These are phyloP conservation scores for Hipposideros armiger DNA, from an alignment of 2,113 vertebrate genomes.

Conservation along the genomic window DNA sequence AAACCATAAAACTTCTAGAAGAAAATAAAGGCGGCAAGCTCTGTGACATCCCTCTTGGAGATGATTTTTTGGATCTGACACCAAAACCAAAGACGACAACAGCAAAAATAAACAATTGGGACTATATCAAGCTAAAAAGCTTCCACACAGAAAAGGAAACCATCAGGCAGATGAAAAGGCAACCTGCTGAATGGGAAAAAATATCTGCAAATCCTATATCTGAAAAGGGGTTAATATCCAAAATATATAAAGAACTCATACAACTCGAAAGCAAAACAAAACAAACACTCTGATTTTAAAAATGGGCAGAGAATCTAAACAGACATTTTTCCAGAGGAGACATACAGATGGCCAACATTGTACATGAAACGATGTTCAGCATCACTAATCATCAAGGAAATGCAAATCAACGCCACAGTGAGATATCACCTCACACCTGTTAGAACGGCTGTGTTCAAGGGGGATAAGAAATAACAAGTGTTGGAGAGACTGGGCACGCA, in stretches of 20 bases:
- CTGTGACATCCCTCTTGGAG: background rate
- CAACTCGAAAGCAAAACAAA: background rate
- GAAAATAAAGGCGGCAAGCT: background rate
- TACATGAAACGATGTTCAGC: background rate
- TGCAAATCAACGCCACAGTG: background rate
- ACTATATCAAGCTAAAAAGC: background rate
- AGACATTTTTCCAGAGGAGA: background rate
- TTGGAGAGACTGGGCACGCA: background rate
- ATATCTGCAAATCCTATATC: background rate
- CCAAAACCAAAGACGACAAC: background rate
- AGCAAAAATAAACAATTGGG: background rate
- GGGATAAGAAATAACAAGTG: background rate
- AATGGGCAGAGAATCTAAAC: background rate
- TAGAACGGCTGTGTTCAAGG: background rate
- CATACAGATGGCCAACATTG: background rate
- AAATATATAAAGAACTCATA: background rate
- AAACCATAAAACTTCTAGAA: background rate
- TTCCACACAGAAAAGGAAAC: background rate
- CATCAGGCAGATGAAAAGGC: background rate
- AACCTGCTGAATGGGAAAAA: background rate
- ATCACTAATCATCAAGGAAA: background rate
- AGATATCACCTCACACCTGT: background rate
- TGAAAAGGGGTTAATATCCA: background rate
- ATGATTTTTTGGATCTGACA: background rate
- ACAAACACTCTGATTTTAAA: background rate